These are phyloP conservation scores for Ctenodactylus gundi DNA, from an alignment of 2,113 vertebrate species.

Conservation along the genomic window DNA sequence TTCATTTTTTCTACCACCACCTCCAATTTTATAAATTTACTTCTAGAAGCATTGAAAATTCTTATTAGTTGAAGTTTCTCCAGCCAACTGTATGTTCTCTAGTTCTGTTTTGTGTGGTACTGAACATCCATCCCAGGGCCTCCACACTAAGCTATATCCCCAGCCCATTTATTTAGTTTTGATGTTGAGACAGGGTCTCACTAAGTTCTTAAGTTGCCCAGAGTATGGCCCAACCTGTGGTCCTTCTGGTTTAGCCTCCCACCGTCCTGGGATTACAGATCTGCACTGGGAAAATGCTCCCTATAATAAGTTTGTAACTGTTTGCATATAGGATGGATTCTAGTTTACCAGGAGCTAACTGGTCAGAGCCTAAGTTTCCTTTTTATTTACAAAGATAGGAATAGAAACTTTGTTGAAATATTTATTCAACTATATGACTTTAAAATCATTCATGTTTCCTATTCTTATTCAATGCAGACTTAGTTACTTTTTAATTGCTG, in stretches of 20 bases:
- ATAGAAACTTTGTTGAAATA: slow-evolving; percentile 8
- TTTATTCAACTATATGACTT: neutral
- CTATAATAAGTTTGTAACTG: slow-evolving; percentile 30
- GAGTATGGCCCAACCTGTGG: too few relatives aligned
- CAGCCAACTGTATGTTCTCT: slow-evolving; percentile 3
- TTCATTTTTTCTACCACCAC: neutral
- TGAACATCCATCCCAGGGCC: too few relatives aligned
- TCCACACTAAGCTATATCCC: too few relatives aligned
- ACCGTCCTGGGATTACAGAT: too few relatives aligned
- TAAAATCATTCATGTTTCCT: neutral
- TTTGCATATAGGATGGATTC: neutral
- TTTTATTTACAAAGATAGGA: neutral
- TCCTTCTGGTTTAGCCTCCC: too few relatives aligned
- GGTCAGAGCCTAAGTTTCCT: neutral
- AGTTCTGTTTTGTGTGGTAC: too few relatives aligned
- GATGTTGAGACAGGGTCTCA: too few relatives aligned
- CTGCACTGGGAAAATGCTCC: neutral
- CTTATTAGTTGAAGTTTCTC: neutral
- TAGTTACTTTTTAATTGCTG: too few relatives aligned
- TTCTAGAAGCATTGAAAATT: neutral
- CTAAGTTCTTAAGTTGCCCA: too few relatives aligned
- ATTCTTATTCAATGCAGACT: slow-evolving; percentile 5
- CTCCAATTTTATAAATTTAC: slow-evolving; percentile 15
- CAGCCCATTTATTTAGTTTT: too few relatives aligned
- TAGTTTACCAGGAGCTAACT: slow-evolving; percentile 8